These are phyloP conservation scores for Heliocidaris erythrogramma DNA, from an alignment of 35 echinoderm and acorn worm genomes.

Conservation along the genomic window DNA sequence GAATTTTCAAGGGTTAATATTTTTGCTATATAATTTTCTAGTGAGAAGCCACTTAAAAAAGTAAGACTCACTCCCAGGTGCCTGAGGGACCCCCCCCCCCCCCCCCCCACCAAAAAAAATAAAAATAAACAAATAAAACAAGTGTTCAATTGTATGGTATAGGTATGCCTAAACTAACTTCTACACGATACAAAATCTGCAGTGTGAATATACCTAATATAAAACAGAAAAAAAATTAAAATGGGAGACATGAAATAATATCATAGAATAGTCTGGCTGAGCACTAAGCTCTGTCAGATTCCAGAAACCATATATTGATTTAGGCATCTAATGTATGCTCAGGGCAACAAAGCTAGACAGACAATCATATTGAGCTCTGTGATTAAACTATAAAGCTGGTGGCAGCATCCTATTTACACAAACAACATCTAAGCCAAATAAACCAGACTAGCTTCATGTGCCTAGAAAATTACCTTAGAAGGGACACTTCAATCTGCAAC, in stretches of 20 bases:
- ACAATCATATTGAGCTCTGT: neutral
- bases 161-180: too few species aligned
- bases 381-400: neutral
- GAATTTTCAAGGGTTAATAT: too few species aligned
- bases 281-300: neutral
- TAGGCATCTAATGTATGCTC: neutral
- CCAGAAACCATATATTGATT: neutral
- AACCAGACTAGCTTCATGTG: neutral
- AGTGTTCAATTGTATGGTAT: too few species aligned
- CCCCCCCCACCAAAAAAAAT: too few species aligned
- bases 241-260: neutral
- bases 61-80: too few species aligned
- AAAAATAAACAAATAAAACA: too few species aligned
- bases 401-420: neutral
- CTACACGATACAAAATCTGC: too few species aligned
- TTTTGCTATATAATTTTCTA: too few species aligned
- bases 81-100: too few species aligned
- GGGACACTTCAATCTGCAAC: neutral
- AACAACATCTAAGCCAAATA: neutral
- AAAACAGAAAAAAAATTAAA: neutral
- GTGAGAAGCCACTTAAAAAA: too few species aligned
- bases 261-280: neutral
- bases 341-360: neutral
- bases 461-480: neutral
- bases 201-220: neutral